phyloP scores from a whole-genome alignment of 2,888 invertebrate genomes.

The Morpho achilles region DNA sequence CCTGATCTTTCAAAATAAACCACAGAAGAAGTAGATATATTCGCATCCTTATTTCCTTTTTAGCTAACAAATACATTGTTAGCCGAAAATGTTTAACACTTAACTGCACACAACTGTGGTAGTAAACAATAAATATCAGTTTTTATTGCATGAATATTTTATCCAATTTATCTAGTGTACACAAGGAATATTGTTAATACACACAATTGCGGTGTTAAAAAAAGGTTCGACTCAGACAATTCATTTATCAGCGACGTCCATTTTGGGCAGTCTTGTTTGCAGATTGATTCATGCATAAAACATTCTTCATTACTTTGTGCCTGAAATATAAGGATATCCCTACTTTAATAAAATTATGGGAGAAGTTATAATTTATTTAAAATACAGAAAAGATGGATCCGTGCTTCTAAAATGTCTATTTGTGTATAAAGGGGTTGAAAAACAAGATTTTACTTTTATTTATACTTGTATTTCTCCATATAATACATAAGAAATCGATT shows the following conservation, averaged over 20 bases:
- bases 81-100: background rate
- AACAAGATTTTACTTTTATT: no score
- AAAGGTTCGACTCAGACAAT: slow-evolving; percentile 21
- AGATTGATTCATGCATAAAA: slow-evolving; percentile 28
- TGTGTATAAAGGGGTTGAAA: no score
- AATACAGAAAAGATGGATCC: no score
- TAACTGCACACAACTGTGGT: background rate
- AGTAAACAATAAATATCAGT: slow-evolving; percentile 3
- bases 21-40: no score
- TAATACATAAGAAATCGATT: no score
- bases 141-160: slow-evolving; percentile 15
- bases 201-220: slow-evolving; percentile 18
- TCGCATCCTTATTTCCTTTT: no score
- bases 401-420: no score
- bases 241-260: slow-evolving; percentile 25
- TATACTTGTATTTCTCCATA: no score
- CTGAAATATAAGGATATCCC: slow-evolving; percentile 1
- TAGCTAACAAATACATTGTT: no score
- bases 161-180: slow-evolving; percentile 22
- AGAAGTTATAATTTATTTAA: no score
- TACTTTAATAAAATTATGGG: slow-evolving; percentile 6
- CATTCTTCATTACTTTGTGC: slow-evolving; percentile 23
- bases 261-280: slow-evolving; percentile 25
- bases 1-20: no score
- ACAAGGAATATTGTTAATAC: slow-evolving; percentile 22